These are phyloP conservation scores for Dermatemys mawii DNA, from an alignment of 2,113 vertebrate species.

Conservation along the genomic window DNA sequence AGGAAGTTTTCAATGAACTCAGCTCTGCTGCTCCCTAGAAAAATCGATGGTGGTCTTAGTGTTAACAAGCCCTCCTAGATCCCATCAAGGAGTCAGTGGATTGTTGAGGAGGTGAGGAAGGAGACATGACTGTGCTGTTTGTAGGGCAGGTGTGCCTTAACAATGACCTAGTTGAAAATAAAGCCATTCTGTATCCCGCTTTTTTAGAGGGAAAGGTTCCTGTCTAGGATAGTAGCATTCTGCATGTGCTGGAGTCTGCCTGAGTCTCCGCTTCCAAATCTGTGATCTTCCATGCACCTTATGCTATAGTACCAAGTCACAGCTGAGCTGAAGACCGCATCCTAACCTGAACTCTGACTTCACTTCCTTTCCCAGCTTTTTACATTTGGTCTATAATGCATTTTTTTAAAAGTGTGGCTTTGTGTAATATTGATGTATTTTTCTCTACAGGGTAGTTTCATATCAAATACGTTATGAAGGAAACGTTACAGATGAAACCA, in stretches of 20 bases:
- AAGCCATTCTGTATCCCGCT: neutral
- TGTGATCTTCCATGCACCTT: neutral
- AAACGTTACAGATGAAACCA: slow-evolving; percentile 90
- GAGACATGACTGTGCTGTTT: neutral
- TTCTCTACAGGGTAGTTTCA: slow-evolving; percentile 85
- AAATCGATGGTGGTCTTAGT: neutral
- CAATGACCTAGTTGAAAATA: neutral
- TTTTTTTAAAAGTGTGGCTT: neutral
- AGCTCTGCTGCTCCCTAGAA: neutral
- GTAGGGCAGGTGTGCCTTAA: neutral
- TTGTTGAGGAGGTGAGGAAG: neutral
- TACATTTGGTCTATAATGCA: neutral
- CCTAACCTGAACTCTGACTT: neutral
- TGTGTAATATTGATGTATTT: neutral
- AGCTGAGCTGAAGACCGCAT: neutral
- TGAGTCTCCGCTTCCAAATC: no score
- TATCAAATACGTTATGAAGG: slow-evolving; percentile 98
- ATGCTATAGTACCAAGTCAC: neutral
- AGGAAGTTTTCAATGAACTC: neutral
- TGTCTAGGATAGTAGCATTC: neutral
- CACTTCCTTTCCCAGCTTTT: neutral
- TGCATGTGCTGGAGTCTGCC: no score
- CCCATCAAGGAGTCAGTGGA: neutral
- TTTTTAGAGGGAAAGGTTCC: neutral
- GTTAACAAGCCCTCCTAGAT: neutral